These are phyloP conservation scores for Monochamus saltuarius DNA, from an alignment of 1,140 invertebrate genomes.

Conservation along the genomic window DNA sequence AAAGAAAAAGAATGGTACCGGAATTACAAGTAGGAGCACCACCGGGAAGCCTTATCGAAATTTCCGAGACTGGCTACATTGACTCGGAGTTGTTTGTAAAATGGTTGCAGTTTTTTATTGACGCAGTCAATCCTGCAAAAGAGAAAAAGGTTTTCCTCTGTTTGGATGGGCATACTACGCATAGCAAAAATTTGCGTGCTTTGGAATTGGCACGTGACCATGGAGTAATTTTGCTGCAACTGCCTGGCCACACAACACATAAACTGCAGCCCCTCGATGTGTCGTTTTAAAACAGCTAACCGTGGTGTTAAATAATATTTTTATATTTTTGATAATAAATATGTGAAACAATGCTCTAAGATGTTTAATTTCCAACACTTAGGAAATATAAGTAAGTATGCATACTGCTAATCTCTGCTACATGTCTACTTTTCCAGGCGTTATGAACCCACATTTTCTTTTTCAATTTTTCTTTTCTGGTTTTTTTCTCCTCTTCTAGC, in stretches of 20 bases:
- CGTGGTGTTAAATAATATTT: too few species aligned
- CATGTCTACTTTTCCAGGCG: too few species aligned
- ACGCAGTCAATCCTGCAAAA: conserved; percentile 13
- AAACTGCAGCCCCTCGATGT: conserved; percentile 50
- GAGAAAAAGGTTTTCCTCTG: conserved; percentile 39
- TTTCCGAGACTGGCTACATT: conserved; percentile 38
- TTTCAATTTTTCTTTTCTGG: too few species aligned
- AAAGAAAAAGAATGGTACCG: conserved; percentile 21
- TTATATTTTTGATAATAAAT: too few species aligned
- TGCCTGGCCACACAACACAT: conserved; percentile 33
- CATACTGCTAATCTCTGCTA: too few species aligned
- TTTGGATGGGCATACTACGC: conserved; percentile 40
- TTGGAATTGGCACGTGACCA: conserved; percentile 25
- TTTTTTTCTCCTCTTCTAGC: too few species aligned
- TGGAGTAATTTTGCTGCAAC: conserved; percentile 27
- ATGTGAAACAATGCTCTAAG: too few species aligned
- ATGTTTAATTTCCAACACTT: too few species aligned
- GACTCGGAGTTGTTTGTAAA: conserved; percentile 29
- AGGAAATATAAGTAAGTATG: too few species aligned
- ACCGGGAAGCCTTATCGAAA: conserved; percentile 18
- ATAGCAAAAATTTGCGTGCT: conserved; percentile 35
- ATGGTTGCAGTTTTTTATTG: conserved; percentile 37
- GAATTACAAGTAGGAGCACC: conserved; percentile 19
- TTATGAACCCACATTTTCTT: too few species aligned
- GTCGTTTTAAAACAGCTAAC: conserved; percentile 30